Percentiles rank a stretch among this genome's conserved stretches.
These are phyloP conservation scores for Beris chalybata DNA, from an alignment of 2,888 invertebrate genomes.

Conservation along the genomic window DNA sequence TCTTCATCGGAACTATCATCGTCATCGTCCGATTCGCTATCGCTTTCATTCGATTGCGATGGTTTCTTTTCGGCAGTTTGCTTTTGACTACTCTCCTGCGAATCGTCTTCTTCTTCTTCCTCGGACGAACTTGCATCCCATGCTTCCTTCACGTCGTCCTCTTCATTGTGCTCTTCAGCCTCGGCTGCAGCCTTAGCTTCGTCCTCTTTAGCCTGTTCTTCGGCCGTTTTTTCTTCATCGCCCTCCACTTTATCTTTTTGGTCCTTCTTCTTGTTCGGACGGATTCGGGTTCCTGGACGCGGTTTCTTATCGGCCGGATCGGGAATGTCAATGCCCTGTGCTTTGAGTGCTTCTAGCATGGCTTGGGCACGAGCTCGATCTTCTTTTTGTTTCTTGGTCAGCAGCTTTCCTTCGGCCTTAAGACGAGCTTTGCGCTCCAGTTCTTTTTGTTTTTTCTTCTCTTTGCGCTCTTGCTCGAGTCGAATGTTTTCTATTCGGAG, in stretches of 20 bases:
- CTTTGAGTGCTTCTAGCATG: slow-evolving; percentile 84
- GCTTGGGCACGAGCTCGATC: slow-evolving; percentile 87
- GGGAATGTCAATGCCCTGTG: slow-evolving; percentile 83
- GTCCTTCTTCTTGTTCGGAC: slow-evolving; percentile 69
- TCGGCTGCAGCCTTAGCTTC: slow-evolving; percentile 40
- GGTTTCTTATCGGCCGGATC: slow-evolving; percentile 66
- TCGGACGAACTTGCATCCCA: slow-evolving; percentile 77
- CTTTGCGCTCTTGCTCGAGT: slow-evolving; percentile 85
- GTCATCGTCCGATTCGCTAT: slow-evolving; percentile 54
- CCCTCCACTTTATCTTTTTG: slow-evolving; percentile 52
- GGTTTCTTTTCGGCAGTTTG: slow-evolving; percentile 41
- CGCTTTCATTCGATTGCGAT: slow-evolving; percentile 52
- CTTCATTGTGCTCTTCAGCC: slow-evolving; percentile 48
- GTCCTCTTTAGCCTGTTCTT: slow-evolving; percentile 40
- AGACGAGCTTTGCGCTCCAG: slow-evolving; percentile 89
- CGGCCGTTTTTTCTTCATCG: slow-evolving; percentile 47
- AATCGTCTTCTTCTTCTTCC: slow-evolving; percentile 46
- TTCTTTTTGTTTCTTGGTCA: slow-evolving; percentile 92
- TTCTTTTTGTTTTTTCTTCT: slow-evolving; percentile 87
- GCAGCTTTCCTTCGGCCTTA: slow-evolving; percentile 94
- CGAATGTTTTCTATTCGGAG: slow-evolving; percentile 74
- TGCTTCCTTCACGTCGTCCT: slow-evolving; percentile 74
- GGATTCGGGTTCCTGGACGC: slow-evolving; percentile 74
- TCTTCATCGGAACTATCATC: slow-evolving; percentile 45
- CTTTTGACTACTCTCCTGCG: slow-evolving; percentile 18